These are phyloP conservation scores for Luperina nickerlii DNA, from an alignment of 2,888 invertebrate species.

Conservation along the genomic window DNA sequence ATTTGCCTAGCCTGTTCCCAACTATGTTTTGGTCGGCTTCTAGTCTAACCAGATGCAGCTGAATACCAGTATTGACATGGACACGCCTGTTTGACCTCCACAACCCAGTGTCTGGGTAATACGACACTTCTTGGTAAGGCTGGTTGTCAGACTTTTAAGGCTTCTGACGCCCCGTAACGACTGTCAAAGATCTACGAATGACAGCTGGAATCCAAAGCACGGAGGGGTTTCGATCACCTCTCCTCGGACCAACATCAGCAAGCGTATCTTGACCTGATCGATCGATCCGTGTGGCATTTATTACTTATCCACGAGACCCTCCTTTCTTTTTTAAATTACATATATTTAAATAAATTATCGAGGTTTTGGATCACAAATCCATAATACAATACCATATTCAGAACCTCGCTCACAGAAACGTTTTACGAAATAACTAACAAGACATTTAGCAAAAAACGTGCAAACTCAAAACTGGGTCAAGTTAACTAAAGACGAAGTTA, in stretches of 20 bases:
- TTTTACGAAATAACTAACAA: conserved; percentile 1
- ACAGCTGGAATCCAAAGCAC: not conserved
- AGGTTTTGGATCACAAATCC: not conserved
- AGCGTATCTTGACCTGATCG: not conserved
- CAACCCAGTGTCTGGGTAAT: not conserved
- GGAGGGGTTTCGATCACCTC: not conserved
- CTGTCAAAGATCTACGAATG: not conserved
- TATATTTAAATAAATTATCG: not conserved
- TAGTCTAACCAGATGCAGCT: not conserved
- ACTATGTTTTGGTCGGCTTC: not conserved
- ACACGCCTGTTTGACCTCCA: not conserved
- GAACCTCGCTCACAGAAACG: not conserved
- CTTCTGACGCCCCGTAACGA: not conserved
- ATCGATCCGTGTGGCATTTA: not conserved
- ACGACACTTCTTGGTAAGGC: not conserved
- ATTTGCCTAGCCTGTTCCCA: not conserved
- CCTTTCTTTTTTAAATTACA: not conserved
- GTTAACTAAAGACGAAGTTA: conserved; percentile 37
- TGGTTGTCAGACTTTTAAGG: not conserved
- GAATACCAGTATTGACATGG: not conserved
- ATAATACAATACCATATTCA: not conserved
- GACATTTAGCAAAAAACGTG: conserved; percentile 24
- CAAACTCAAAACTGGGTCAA: conserved; percentile 46
- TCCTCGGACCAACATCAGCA: not conserved
- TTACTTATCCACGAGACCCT: too few species aligned